Evolutionary conservation across 2,888 invertebrate genomes (phyloP).

Genomic region (Argynnis bischoffii): DNA sequence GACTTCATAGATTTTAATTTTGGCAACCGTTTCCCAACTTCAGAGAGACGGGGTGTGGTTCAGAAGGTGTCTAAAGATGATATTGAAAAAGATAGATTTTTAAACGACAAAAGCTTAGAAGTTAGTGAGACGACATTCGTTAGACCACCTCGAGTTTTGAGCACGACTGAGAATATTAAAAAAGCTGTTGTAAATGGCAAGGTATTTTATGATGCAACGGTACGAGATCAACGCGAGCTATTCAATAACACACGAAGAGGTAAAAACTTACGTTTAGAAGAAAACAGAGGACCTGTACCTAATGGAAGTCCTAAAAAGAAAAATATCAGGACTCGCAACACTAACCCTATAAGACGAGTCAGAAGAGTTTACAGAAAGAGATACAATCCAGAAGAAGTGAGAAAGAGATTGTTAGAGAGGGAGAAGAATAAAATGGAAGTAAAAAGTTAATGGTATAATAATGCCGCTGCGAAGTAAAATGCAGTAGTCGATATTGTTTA

Average conservation of each 20-base stretch:
- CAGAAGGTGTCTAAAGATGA: slow-evolving; percentile 74
- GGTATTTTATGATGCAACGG: slow-evolving; percentile 74
- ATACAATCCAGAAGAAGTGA: slow-evolving; percentile 79
- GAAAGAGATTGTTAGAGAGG: slow-evolving; percentile 72
- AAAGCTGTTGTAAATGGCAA: slow-evolving; percentile 76
- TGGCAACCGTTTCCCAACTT: slow-evolving; percentile 63
- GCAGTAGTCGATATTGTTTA: neutral
- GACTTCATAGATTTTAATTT: slow-evolving; percentile 67
- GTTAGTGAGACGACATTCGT: slow-evolving; percentile 75
- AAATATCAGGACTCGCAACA: slow-evolving; percentile 61
- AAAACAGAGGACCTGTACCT: slow-evolving; percentile 52
- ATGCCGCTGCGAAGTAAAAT: neutral
- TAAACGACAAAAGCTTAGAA: slow-evolving; percentile 68
- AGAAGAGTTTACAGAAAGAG: slow-evolving; percentile 72
- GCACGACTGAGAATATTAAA: slow-evolving; percentile 70
- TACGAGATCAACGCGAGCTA: slow-evolving; percentile 66
- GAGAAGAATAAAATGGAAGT: slow-evolving; percentile 58
- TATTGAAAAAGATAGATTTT: slow-evolving; percentile 61
- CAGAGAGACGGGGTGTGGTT: slow-evolving; percentile 66
- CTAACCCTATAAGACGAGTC: slow-evolving; percentile 70
- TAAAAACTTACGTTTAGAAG: slow-evolving; percentile 50
- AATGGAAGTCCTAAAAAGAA: slow-evolving; percentile 63
- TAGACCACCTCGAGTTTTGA: slow-evolving; percentile 68
- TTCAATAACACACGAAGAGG: slow-evolving; percentile 58
- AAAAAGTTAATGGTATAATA: slow-evolving; percentile 32